A percentile compares a stretch with the other conserved stretches of the same genome.
Conservation (phyloP, 2,888 invertebrate genomes). For the Drosophila histrio region DNA sequence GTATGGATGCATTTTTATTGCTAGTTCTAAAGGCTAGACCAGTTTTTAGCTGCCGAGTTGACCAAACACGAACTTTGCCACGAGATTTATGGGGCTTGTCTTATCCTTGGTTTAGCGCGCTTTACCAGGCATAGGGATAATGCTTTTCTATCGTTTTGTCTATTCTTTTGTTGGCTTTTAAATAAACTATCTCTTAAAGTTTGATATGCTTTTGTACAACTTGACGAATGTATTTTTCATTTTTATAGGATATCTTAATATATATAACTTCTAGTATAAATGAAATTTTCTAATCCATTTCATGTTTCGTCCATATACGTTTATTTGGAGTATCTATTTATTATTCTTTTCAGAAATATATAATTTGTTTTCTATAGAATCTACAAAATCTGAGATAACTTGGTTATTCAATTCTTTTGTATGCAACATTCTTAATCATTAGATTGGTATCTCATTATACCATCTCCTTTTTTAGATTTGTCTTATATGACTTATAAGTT, state of each 20-base stretch:
- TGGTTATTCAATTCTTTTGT: not conserved
- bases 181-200: conserved; percentile 19
- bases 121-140: conserved; percentile 26
- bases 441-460: no score
- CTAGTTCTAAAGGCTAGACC: conserved; percentile 66
- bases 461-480: no score
- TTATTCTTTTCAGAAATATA: not conserved
- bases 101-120: conserved; percentile 26
- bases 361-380: not conserved
- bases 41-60: conserved; percentile 70
- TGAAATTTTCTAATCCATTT: no score
- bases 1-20: conserved; percentile 57
- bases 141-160: conserved; percentile 15
- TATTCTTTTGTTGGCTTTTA: conserved; percentile 18
- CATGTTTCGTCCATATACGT: no score
- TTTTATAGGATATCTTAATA: not conserved
- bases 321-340: not conserved
- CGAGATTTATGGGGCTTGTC: conserved; percentile 64
- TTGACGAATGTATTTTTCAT: conserved; percentile 21
- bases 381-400: not conserved
- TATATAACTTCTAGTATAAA: not conserved
- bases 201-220: conserved; percentile 6
- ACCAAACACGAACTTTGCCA: conserved; percentile 58
- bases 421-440: not conserved
- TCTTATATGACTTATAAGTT: no score